Evolutionary conservation across 2,888 invertebrate species (phyloP), one percentile per base, ranked within the genome.

Genomic region (Agrotis clavis): DNA sequence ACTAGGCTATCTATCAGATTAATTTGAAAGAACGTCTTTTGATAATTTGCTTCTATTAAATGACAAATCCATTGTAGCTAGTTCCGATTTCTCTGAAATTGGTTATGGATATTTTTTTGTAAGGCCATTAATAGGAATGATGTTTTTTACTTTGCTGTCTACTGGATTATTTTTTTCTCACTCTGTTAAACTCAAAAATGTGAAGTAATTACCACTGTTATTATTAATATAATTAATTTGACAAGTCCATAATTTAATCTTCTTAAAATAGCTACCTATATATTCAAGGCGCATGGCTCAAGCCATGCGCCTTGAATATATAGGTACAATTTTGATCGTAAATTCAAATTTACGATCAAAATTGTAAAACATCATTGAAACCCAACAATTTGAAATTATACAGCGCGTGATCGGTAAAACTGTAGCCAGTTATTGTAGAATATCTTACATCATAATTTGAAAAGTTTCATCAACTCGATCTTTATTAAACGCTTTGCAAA

Each of bases 1-100:
- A 41, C 48, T 60, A 50, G 21, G 47, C 66, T 77, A 72, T 83
- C 65, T 75, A 66, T 62, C 56, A 45, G 45, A 65, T 56, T 71
- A 61, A 63, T 59, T 63, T 48, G 2, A 56, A 71, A 63, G 57
- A 63, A n/a, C 14, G 6, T 47, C 54, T 35, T 63, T 72, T 72
- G 30, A 51, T 35, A 67, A 45, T 18, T 11, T 13, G 21, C 11
- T 66, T 18, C 54, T 47, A 67, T 41, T 66, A 45, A 41, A 53
- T 63, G 18, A 56, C 61, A 21, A 41, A 35, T 70, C 57, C 13
- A 50, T 57, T 60, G 25, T 64, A 48, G 30, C 14, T 57, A 2
- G 51, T 64, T 67, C 77, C 64, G 30, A 60, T 67, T 67, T 78
- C 51, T 35, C 60, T 64, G 54, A 62, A 53, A 14, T 57, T 48